Evolutionary conservation across 2,888 invertebrate species (phyloP).

Genomic region (Rotaria magnacalcarata): DNA sequence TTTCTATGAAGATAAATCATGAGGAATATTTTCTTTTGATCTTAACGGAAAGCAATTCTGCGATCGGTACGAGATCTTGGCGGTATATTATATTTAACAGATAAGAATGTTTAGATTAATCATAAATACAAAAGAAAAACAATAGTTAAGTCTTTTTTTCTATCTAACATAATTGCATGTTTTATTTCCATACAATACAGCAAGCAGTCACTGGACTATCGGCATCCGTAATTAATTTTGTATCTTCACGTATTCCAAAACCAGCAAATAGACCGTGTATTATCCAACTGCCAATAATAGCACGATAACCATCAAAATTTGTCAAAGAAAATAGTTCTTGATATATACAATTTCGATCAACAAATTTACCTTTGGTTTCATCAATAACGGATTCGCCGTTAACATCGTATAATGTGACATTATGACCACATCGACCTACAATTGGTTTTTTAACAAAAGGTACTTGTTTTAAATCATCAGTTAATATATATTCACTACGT

Average conservation of each 20-base stretch:
- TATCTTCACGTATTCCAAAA: slow-evolving; percentile 27
- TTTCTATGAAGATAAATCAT: no score
- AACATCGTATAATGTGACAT: not conserved
- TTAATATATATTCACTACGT: slow-evolving; percentile 1
- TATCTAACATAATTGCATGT: not conserved
- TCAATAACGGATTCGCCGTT: not conserved
- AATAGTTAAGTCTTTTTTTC: no score
- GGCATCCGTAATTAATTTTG: slow-evolving; percentile 11
- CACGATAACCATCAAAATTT: slow-evolving; percentile 20
- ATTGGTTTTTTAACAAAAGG: slow-evolving; percentile 6
- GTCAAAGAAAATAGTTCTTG: slow-evolving; percentile 7
- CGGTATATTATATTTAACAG: not conserved
- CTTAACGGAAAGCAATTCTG: no score
- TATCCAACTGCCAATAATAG: slow-evolving; percentile 30
- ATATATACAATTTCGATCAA: slow-evolving; percentile 28
- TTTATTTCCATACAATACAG: slow-evolving; percentile 16
- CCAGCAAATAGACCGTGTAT: slow-evolving; percentile 9
- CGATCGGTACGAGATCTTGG: no score
- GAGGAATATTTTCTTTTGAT: no score
- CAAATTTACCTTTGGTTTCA: not conserved
- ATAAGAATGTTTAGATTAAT: not conserved
- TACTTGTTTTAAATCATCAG: not conserved
- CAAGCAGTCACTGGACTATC: slow-evolving; percentile 26
- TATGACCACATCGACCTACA: slow-evolving; percentile 28
- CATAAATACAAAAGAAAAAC: not conserved